phyloP scores from a whole-genome alignment of 2,797 vertebrate genomes.

The Lepus townsendii region DNA sequence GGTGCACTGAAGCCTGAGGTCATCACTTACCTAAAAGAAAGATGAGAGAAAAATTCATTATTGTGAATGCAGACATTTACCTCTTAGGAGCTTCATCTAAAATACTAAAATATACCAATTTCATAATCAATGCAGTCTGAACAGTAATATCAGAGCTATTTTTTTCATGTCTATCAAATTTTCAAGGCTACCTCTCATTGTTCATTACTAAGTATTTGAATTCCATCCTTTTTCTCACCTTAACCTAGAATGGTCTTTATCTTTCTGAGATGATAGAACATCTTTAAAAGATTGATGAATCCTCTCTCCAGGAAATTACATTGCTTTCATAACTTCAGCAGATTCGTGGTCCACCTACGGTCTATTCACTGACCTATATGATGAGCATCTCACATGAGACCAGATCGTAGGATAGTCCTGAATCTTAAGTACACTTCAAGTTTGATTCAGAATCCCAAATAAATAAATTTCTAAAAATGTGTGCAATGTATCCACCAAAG shows the following conservation, averaged over 20 bases:
- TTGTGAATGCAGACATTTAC: background rate
- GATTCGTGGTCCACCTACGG: background rate
- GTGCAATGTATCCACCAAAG: background rate
- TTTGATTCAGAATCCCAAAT: background rate
- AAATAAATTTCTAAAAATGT: conserved; percentile 36
- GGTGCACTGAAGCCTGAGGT: conserved; percentile 31
- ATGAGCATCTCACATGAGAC: background rate
- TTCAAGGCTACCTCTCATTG: conserved; percentile 10
- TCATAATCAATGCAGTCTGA: background rate
- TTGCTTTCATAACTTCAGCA: background rate
- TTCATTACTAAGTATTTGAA: conserved; percentile 52
- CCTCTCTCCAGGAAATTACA: conserved; percentile 56
- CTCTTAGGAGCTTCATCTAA: background rate
- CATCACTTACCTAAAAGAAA: conserved; percentile 83
- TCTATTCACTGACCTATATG: background rate
- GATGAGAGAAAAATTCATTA: conserved; percentile 69
- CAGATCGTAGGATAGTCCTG: background rate
- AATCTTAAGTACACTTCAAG: conserved; percentile 14
- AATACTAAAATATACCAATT: conserved; percentile 47
- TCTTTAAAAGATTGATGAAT: conserved; percentile 57
- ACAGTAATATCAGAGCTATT: background rate
- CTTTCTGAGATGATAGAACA: conserved; percentile 42
- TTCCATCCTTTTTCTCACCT: background rate
- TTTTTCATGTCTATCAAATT: conserved; percentile 1
- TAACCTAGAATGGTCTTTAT: background rate